Conservation (phyloP, 2,797 vertebrate genomes). For the Glyptemys insculpta region DNA sequence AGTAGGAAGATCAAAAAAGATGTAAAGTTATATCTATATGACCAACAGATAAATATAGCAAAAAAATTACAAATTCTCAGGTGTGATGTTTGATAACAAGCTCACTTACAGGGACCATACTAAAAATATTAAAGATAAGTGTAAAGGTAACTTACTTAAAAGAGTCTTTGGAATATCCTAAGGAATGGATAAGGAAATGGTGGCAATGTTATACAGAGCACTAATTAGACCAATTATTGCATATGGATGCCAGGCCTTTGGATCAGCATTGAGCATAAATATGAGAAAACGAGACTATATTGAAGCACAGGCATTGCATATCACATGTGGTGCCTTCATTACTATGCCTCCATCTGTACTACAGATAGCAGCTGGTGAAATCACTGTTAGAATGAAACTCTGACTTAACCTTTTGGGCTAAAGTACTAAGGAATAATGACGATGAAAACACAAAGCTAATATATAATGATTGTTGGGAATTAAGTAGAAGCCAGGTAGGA, state of each 20-base stretch:
- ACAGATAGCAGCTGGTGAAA: not conserved
- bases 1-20: too few species aligned
- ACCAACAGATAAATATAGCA: too few species aligned
- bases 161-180: too few species aligned
- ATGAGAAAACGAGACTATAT: not conserved
- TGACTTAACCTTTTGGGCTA: not conserved
- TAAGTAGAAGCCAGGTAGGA: not conserved
- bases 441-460: not conserved
- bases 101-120: not conserved
- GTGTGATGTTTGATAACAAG: not conserved
- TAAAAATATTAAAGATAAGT: not conserved
- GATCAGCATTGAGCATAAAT: not conserved
- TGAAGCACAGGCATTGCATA: not conserved
- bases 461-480: not conserved
- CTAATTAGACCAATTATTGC: too few species aligned
- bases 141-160: not conserved
- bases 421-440: not conserved
- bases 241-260: too few species aligned
- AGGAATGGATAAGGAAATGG: too few species aligned
- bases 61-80: not conserved
- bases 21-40: too few species aligned
- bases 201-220: too few species aligned
- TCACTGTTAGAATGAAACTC: not conserved
- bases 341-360: not conserved
- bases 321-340: not conserved